Conservation (phyloP, 2,797 vertebrate genomes). For the Sebastes paucispinis region DNA sequence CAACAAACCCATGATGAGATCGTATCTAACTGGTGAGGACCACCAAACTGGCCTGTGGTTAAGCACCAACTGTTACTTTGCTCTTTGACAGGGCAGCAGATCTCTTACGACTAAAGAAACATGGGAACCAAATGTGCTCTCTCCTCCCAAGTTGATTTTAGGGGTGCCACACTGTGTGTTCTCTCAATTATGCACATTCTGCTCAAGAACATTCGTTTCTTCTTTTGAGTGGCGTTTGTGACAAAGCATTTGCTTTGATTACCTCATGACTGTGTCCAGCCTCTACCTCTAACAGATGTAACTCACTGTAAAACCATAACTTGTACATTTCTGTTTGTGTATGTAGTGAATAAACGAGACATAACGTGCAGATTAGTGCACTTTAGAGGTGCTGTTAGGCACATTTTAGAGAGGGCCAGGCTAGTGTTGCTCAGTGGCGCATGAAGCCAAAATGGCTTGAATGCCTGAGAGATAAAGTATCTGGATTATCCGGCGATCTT, state of each 20-base stretch:
- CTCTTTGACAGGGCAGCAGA: background rate
- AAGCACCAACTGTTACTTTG: background rate
- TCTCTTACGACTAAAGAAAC: background rate
- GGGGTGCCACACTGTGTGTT: background rate
- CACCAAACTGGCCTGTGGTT: background rate
- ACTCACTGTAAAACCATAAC: background rate
- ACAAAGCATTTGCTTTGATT: background rate
- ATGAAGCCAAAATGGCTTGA: too few relatives aligned
- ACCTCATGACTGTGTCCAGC: background rate
- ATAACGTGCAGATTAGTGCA: background rate
- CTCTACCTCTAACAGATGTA: background rate
- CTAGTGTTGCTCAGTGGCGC: background rate
- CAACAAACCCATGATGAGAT: background rate
- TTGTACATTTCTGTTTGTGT: background rate
- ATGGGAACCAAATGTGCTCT: background rate
- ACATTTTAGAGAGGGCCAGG: background rate
- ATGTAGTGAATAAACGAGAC: background rate
- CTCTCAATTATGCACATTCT: background rate
- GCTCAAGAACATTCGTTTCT: background rate
- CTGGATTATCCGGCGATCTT: too few relatives aligned
- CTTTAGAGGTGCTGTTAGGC: background rate
- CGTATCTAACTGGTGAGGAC: background rate
- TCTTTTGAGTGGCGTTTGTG: background rate
- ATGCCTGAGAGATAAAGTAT: too few relatives aligned
- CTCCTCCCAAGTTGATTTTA: background rate